Evolutionary conservation across 2,797 vertebrate species (phyloP).

Genomic region (Darevskia mixta): DNA sequence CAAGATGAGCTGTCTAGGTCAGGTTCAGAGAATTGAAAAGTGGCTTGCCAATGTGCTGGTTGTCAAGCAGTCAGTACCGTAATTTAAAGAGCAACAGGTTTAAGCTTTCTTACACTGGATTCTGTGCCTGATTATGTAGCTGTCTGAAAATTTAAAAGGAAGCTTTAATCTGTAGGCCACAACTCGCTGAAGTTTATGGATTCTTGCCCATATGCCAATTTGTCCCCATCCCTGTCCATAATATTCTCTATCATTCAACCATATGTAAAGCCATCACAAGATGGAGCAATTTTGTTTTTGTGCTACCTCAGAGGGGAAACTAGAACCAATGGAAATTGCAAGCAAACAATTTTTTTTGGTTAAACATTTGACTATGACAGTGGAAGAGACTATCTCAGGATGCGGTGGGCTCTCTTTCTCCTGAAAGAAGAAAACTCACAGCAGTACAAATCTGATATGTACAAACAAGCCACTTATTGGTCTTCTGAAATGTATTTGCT

Average conservation of each 20-base stretch:
- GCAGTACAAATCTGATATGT: neutral
- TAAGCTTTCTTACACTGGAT: constrained; percentile 12
- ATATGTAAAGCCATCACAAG: neutral
- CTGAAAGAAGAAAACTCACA: neutral
- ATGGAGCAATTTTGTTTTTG: neutral
- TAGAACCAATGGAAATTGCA: neutral
- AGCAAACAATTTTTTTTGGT: too few relatives aligned
- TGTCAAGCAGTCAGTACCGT: constrained; percentile 14
- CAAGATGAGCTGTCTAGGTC: constrained; percentile 50
- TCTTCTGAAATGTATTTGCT: neutral
- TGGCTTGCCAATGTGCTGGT: constrained; percentile 36
- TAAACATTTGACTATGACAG: neutral
- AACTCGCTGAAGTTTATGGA: neutral
- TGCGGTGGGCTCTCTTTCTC: neutral
- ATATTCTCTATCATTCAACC: neutral
- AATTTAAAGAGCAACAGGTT: constrained; percentile 22
- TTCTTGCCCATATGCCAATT: neutral
- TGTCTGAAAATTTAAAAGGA: constrained; percentile 1
- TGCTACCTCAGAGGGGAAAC: neutral
- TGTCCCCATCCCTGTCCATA: neutral
- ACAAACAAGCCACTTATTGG: neutral
- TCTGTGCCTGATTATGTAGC: neutral
- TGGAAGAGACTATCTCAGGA: neutral
- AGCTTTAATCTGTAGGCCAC: neutral
- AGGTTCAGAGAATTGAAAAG: constrained; percentile 38